Percentiles rank a stretch among this genome's conserved stretches.
phyloP scores from a whole-genome alignment of 2,797 vertebrate species.

The Enteromius thamalakanensis region DNA sequence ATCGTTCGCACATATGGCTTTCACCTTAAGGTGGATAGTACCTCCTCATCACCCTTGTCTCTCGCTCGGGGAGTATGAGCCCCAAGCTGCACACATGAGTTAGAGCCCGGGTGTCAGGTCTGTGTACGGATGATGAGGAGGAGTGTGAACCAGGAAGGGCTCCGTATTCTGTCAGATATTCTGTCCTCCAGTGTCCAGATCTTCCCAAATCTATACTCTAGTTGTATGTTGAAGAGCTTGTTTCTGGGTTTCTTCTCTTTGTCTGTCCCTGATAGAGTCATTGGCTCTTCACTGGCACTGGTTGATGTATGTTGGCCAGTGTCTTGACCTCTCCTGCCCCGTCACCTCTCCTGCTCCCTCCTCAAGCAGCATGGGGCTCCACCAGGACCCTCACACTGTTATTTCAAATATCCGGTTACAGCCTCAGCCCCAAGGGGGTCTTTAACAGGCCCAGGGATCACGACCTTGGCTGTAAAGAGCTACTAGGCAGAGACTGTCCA shows the following conservation, averaged over 20 bases:
- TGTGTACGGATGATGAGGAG: constrained; percentile 39
- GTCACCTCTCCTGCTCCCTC: constrained; percentile 55
- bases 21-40: constrained; percentile 51
- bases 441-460: constrained; percentile 78
- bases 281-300: constrained; percentile 43
- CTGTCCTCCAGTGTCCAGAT: constrained; percentile 37
- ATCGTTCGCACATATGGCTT: constrained; percentile 52
- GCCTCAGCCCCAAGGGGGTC: constrained; percentile 79
- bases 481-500: constrained; percentile 75
- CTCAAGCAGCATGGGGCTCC: constrained; percentile 62
- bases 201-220: constrained; percentile 11
- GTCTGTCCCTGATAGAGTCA: constrained; percentile 11
- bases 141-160: constrained; percentile 22
- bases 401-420: constrained; percentile 83
- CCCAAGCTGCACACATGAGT: constrained; percentile 45
- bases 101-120: constrained; percentile 32
- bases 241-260: background rate
- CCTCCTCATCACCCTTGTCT: constrained; percentile 48
- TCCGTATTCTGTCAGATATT: constrained; percentile 50
- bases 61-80: constrained; percentile 50
- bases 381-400: constrained; percentile 70
- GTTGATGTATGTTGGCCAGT: constrained; percentile 66
- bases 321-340: constrained; percentile 58
- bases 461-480: constrained; percentile 80
- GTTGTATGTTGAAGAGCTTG: constrained; percentile 22